Evolutionary conservation across 2,113 vertebrate species (phyloP).

Genomic region (Camelus bactrianus): DNA sequence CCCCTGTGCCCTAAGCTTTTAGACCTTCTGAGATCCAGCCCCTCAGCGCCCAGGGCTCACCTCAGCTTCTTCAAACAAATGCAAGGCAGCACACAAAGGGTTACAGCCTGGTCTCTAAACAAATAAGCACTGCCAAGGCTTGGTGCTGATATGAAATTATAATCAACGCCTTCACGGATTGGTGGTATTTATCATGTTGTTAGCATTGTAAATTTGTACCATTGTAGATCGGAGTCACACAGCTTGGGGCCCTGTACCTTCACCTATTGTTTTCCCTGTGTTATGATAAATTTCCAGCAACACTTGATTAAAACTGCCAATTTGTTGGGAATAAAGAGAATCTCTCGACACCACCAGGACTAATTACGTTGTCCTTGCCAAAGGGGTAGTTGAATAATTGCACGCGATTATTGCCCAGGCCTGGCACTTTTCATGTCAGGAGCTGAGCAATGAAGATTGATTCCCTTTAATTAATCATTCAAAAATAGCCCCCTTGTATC

Average conservation of each 20-base stretch:
- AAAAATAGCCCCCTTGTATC: slow-evolving; percentile 85
- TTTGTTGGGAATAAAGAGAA: slow-evolving; percentile 90
- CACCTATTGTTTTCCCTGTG: slow-evolving; percentile 88
- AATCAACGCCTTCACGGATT: slow-evolving; percentile 76
- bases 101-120: slow-evolving; percentile 70
- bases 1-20: not conserved
- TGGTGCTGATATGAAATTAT: slow-evolving; percentile 81
- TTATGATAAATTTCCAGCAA: slow-evolving; percentile 90
- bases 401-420: slow-evolving; percentile 88
- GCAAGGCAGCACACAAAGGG: slow-evolving; percentile 56
- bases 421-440: slow-evolving; percentile 88
- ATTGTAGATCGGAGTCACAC: slow-evolving; percentile 82
- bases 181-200: slow-evolving; percentile 84
- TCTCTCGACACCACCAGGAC: slow-evolving; percentile 89
- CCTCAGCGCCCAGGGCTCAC: not conserved
- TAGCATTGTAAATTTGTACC: slow-evolving; percentile 86
- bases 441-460: slow-evolving; percentile 91
- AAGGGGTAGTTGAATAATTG: slow-evolving; percentile 92
- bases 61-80: not conserved
- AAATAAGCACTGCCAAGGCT: slow-evolving; percentile 74
- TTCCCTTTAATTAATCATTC: slow-evolving; percentile 92
- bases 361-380: slow-evolving; percentile 92
- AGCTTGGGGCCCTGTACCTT: slow-evolving; percentile 83
- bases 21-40: not conserved
- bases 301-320: slow-evolving; percentile 90